phyloP scores from a whole-genome alignment of 2,888 invertebrate species.

The Scaptodrosophila latifasciaeformis region DNA sequence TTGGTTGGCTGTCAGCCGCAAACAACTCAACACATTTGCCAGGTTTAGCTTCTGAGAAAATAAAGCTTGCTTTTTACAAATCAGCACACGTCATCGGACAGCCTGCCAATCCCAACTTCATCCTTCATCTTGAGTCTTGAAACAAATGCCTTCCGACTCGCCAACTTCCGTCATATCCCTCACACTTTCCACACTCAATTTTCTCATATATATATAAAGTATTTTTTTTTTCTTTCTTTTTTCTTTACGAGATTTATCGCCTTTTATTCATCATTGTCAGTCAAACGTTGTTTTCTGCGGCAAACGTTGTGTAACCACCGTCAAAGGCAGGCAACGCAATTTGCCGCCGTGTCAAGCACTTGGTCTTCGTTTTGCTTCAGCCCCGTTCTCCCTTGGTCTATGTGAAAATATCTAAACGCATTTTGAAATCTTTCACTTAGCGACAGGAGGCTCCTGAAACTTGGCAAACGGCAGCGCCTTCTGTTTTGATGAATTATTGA shows the following conservation, averaged over 20 bases:
- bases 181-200: conserved; percentile 5
- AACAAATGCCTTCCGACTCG: conserved; percentile 61
- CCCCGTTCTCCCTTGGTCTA: conserved; percentile 31
- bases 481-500: conserved; percentile 65
- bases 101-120: conserved; percentile 2
- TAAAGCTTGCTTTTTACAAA: no score
- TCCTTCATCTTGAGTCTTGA: conserved; percentile 29
- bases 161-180: conserved; percentile 35
- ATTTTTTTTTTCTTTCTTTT: conserved; percentile 16
- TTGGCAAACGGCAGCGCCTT: conserved; percentile 34
- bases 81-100: conserved; percentile 49
- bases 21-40: no score
- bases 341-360: conserved; percentile 13
- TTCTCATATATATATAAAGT: no score
- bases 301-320: conserved; percentile 56
- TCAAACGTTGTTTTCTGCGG: conserved; percentile 53
- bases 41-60: no score
- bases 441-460: background rate
- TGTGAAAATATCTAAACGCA: conserved; percentile 19
- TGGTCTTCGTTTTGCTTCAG: background rate
- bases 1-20: no score
- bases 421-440: conserved; percentile 39
- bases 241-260: conserved; percentile 56
- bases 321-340: conserved; percentile 5
- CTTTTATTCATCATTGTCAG: conserved; percentile 68